These are phyloP conservation scores for Isaurus tuberculatus DNA, from an alignment of 92 coral and sea anemone species.

Conservation along the genomic window DNA sequence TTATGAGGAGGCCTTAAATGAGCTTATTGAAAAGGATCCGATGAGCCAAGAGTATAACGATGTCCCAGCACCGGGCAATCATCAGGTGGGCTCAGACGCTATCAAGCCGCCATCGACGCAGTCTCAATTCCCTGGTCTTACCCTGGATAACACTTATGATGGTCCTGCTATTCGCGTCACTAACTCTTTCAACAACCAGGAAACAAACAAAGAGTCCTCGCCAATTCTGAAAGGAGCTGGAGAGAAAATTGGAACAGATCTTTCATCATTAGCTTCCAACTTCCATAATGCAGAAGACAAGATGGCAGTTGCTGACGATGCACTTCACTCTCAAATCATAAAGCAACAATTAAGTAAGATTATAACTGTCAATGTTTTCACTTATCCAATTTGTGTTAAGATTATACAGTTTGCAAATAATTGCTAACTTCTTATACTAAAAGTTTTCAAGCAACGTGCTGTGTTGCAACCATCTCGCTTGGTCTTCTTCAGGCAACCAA, in stretches of 20 bases:
- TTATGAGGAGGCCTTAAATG: constrained; percentile 67
- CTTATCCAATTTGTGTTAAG: no score
- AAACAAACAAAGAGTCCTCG: not conserved
- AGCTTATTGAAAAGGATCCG: constrained; percentile 53
- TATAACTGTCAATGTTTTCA: no score
- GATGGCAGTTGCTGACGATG: constrained; percentile 59
- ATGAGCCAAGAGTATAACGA: constrained; percentile 32
- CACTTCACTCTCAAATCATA: constrained; percentile 69
- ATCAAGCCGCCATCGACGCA: not conserved
- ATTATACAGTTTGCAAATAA: no score
- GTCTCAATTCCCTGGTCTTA: constrained; percentile 14
- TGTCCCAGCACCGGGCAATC: not conserved
- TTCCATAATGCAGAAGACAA: constrained; percentile 77
- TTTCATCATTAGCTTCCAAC: constrained; percentile 27
- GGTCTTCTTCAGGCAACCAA: no score
- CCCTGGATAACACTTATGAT: constrained; percentile 61
- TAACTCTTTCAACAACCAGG: constrained; percentile 5
- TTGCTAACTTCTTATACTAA: no score
- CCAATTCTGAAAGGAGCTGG: constrained; percentile 30
- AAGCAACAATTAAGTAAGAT: constrained; percentile 84
- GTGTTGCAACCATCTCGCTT: no score
- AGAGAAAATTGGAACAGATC: constrained; percentile 12
- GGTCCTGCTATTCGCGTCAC: constrained; percentile 76
- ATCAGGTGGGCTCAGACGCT: not conserved
- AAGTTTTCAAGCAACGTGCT: no score